Base-by-base conservation (phyloP, 1,140 invertebrate genomes). In the Macrobrachium rosenbergii region DNA sequence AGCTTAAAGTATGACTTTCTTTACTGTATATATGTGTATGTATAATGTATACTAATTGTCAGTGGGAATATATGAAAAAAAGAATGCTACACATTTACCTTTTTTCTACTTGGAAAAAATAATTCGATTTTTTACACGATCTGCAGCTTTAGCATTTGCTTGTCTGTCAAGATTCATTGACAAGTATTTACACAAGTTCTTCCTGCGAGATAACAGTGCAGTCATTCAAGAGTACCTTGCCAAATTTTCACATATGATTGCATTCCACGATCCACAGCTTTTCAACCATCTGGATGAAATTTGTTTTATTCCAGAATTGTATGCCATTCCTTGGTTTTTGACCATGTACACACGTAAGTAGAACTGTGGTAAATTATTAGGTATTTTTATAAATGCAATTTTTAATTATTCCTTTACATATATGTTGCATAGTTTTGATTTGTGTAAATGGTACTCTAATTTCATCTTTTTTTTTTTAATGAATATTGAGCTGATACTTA, bases 271-370 rank as follows among this genome's bases (percentile, higher is more conserved):
- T 92, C 97, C 98, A 14, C 93, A 95, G 80, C 92, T 99, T 69
- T 96, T 96, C 0, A 97, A 96, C 92, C 98, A 99, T 93, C 93
- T 99, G 60, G 94, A 96, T 90, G 95, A 95, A 10, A 99, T 99
- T 90, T 96, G 96, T 90, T 99, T 99, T 92, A 97, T 98, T 90
- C 98, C 99, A 0, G 98, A 99, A 93, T 93, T 99, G 2, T 99
- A 99, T 93, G 97, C 99, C n/a, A 99, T 99, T 92, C 98, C 99
- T 0, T 99, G 99, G 99, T 99, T 99, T 92, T 93, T 99, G 10
- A 99, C 99, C 14, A 99, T 99, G 97, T 99, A 99, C 93, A 99
- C 98, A 83, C 98, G 97, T 99, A 94, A 95, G 96, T 95, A 64
- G 14, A 23, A 5, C 0, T 52, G 0, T 52, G 52, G 52, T 52